Conservation (phyloP, 2,113 vertebrate species). For the Tonatia bakeri region DNA sequence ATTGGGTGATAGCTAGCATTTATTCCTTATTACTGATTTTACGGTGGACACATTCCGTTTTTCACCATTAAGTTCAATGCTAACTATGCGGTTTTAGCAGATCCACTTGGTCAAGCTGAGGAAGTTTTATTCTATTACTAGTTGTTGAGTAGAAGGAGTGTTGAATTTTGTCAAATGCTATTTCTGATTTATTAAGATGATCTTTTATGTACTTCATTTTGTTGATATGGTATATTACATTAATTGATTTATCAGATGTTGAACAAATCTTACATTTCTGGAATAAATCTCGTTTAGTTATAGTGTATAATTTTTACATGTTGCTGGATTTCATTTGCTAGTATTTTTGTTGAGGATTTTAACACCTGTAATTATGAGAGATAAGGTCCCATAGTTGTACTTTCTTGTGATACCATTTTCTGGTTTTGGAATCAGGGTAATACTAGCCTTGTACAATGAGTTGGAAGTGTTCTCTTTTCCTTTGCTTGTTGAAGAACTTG, state of each 20-base stretch:
- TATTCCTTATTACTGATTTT: not conserved
- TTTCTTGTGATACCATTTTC: not conserved
- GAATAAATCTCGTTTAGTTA: not conserved
- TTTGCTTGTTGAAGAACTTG: not conserved
- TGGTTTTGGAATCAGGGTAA: not conserved
- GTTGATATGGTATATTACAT: not conserved
- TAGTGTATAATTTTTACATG: not conserved
- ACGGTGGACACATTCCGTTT: not conserved
- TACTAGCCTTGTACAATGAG: not conserved
- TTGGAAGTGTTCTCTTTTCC: not conserved
- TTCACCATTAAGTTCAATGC: not conserved
- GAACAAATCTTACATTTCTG: not conserved
- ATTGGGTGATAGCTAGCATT: not conserved
- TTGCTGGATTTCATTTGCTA: not conserved
- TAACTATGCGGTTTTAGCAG: not conserved
- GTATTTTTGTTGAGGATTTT: not conserved
- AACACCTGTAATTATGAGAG: not conserved
- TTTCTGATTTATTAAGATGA: not conserved
- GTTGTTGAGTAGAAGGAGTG: not conserved
- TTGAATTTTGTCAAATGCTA: not conserved
- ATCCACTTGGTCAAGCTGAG: not conserved
- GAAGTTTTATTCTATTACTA: not conserved
- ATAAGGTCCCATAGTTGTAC: not conserved
- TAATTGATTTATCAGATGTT: not conserved
- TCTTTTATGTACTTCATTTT: not conserved